Evolutionary conservation across 2,113 vertebrate species (phyloP).

Genomic region (Hydropotes inermis): DNA sequence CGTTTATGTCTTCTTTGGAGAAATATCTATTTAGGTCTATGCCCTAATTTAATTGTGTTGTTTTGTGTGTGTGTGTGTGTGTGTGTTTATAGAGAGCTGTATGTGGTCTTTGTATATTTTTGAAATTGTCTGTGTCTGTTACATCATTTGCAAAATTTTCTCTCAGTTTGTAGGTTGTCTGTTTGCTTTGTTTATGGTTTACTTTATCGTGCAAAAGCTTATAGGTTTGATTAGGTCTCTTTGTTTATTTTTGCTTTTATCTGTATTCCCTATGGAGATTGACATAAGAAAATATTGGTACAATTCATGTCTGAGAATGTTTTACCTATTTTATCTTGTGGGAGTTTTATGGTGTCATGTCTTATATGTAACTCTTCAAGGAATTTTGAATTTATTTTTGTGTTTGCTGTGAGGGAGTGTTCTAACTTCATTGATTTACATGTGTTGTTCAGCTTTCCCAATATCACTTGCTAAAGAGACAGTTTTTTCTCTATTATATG

Average conservation of each 20-base stretch:
- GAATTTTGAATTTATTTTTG: background rate
- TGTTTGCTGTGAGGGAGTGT: background rate
- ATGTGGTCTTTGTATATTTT: background rate
- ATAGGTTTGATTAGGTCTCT: background rate
- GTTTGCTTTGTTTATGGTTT: background rate
- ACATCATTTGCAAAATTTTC: background rate
- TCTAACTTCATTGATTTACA: background rate
- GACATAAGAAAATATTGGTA: background rate
- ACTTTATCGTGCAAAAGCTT: background rate
- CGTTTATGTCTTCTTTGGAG: background rate
- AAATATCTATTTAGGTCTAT: background rate
- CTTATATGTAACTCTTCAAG: background rate
- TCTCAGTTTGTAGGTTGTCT: background rate
- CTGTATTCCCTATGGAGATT: background rate
- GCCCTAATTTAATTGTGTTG: background rate
- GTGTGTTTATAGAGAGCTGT: background rate
- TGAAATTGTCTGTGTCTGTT: background rate
- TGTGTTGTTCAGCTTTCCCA: background rate
- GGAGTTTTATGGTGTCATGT: background rate
- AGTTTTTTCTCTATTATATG: background rate
- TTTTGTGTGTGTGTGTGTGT: background rate
- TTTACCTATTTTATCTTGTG: background rate
- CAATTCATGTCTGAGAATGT: background rate
- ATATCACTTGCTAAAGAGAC: background rate
- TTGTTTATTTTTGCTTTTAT: background rate